Evolutionary conservation across 2,888 invertebrate genomes (phyloP), one percentile per base, ranked within the genome.

Genomic region (Drosophila siamana): DNA sequence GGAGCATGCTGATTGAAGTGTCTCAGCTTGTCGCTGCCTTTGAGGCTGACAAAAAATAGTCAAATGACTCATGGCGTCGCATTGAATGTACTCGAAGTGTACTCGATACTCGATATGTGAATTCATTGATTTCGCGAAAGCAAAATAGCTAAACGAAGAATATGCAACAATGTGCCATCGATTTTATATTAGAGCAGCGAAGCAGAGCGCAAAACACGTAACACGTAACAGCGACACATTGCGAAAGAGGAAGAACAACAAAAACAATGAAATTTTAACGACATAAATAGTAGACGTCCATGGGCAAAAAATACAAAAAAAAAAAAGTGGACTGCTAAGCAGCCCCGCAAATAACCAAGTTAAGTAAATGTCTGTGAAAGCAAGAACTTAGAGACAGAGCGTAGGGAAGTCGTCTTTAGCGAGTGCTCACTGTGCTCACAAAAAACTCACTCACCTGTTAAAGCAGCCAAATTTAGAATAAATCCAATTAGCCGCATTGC

Each of bases 401-500:
- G n/a, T n/a, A n/a, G n/a, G n/a, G 9, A 28, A 9, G 2, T 30
- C 19, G 6, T n/a, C 8, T 22, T n/a, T 44, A 46, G 13, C n/a
- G 30, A 28, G 1, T 11, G 6, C 36, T 36, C 15, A 68, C 46
- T 47, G 62, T 54, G 50, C 11, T 43, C 47, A 30, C n/a, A 41
- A 56, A 46, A 56, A 54, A 61, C 51, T 70, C 73, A 89, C 90
- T 90, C 81, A 90, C 90, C 91, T 91, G 91, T 91, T 90, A 91
- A 85, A 78, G 83, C 90, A 86, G 90, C 91, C 89, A 91, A 91
- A 91, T 90, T 91, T 88, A 91, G 79, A 80, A 91, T 75, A 88
- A 91, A 91, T 91, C 91, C 91, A 91, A 91, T 91, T 91, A 91
- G 88, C 71, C 79, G 78, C 91, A 91, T 83, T 33, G 51, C 68